Conservation (phyloP, 2,113 vertebrate genomes). For the Gymnarchus niloticus region DNA sequence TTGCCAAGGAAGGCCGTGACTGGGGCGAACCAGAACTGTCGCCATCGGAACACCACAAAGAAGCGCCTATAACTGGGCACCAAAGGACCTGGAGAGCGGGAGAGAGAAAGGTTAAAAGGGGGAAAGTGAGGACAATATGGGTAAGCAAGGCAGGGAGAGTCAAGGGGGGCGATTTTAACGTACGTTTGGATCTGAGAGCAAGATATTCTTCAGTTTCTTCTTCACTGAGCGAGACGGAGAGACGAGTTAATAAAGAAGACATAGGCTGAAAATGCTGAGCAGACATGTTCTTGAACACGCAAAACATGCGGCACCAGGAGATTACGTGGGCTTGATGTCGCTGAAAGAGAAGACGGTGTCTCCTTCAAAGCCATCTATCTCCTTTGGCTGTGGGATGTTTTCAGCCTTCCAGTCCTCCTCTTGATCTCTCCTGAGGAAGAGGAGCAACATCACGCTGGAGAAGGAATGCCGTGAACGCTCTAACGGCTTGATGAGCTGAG, state of each 20-base stretch:
- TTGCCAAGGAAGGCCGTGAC: slow-evolving; percentile 81
- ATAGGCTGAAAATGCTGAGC: neutral
- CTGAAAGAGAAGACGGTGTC: slow-evolving; percentile 61
- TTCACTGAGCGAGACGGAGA: slow-evolving; percentile 25
- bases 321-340: slow-evolving; percentile 57
- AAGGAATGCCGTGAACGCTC: neutral
- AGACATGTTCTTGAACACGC: neutral
- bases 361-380: slow-evolving; percentile 54
- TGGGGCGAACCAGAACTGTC: slow-evolving; percentile 78
- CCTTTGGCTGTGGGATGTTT: slow-evolving; percentile 26
- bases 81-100: neutral
- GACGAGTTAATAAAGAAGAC: neutral
- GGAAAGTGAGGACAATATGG: neutral
- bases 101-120: neutral
- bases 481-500: neutral
- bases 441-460: neutral
- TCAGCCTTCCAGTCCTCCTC: slow-evolving; percentile 34
- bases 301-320: neutral
- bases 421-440: slow-evolving; percentile 32
- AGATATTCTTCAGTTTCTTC: slow-evolving; percentile 24
- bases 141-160: neutral
- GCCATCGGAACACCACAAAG: slow-evolving; percentile 64
- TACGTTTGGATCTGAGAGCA: slow-evolving; percentile 33
- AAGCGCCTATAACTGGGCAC: slow-evolving; percentile 25
- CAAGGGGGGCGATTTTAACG: neutral